Evolutionary conservation across 1,140 invertebrate species (phyloP).

Genomic region (Drosophila tsacasi): DNA sequence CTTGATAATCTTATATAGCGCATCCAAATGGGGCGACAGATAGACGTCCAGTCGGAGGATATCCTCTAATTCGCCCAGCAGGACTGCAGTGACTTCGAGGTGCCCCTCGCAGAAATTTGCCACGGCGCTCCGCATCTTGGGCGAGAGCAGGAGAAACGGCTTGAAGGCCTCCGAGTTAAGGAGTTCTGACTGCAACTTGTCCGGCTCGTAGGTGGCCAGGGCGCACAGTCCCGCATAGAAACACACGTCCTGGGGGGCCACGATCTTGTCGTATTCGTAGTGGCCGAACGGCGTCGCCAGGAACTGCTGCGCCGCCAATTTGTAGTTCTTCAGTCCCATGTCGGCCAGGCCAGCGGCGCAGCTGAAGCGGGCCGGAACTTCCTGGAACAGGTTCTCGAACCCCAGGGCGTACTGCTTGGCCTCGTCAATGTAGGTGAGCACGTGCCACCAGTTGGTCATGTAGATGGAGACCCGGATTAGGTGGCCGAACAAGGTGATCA

Average conservation of each 20-base stretch:
- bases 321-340: slow-evolving; percentile 61
- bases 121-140: slow-evolving; percentile 41
- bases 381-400: slow-evolving; percentile 25
- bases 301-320: slow-evolving; percentile 59
- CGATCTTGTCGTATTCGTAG: slow-evolving; percentile 63
- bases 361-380: slow-evolving; percentile 49
- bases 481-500: slow-evolving; percentile 64
- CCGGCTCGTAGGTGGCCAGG: slow-evolving; percentile 53
- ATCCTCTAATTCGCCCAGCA: slow-evolving; percentile 47
- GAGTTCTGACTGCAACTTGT: slow-evolving; percentile 13
- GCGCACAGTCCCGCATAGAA: slow-evolving; percentile 59
- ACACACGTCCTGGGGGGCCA: slow-evolving; percentile 57
- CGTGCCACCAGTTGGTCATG: slow-evolving; percentile 73
- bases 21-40: slow-evolving; percentile 62
- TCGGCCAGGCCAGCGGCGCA: slow-evolving; percentile 65
- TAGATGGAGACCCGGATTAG: slow-evolving; percentile 66
- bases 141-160: slow-evolving; percentile 48
- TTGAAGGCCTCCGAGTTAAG: slow-evolving; percentile 44
- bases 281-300: slow-evolving; percentile 37
- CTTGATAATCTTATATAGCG: slow-evolving; percentile 45
- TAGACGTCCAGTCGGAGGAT: slow-evolving; percentile 59
- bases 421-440: slow-evolving; percentile 69
- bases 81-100: slow-evolving; percentile 2
- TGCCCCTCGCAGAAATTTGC: slow-evolving; percentile 34
- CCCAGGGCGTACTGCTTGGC: slow-evolving; percentile 64